Conservation (phyloP, 2,797 vertebrate species). For the Ctenopoma kingsleyae region DNA sequence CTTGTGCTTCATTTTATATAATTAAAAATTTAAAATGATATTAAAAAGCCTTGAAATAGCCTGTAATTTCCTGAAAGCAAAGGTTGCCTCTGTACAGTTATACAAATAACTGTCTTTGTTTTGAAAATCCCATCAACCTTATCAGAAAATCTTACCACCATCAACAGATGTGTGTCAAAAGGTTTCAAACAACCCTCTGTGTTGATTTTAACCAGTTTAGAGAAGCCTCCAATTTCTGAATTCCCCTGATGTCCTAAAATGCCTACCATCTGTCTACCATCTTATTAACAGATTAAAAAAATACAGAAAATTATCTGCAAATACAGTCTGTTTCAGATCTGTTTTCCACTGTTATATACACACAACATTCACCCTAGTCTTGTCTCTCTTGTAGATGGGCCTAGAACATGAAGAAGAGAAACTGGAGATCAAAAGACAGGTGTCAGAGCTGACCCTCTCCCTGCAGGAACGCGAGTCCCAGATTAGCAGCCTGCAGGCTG, state of each 20-base stretch:
- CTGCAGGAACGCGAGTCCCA: conserved; percentile 95
- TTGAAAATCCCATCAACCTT: not conserved
- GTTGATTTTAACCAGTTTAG: conserved; percentile 8
- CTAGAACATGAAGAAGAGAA: conserved; percentile 95
- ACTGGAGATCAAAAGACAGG: conserved; percentile 93
- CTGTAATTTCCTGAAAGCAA: not conserved
- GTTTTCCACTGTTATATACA: conserved; percentile 7
- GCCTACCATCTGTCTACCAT: conserved; percentile 8
- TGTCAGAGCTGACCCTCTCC: conserved; percentile 93
- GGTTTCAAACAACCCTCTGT: conserved; percentile 13
- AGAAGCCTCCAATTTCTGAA: conserved; percentile 20
- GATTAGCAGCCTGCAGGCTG: conserved; percentile 91
- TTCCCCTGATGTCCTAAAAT: conserved; percentile 6
- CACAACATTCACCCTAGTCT: conserved; percentile 12
- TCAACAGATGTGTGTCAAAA: not conserved
- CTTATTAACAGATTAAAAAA: conserved; percentile 16
- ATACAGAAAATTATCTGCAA: conserved; percentile 18
- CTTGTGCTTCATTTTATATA: not conserved
- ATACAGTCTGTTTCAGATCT: conserved; percentile 10
- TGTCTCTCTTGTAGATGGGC: conserved; percentile 85
- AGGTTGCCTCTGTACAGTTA: not conserved
- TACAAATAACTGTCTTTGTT: not conserved
- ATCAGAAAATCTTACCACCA: not conserved
- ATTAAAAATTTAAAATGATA: not conserved
- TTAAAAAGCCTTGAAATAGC: conserved; percentile 7